Conservation (phyloP, 2,888 invertebrate species). For the Subacronicta megacephala region DNA sequence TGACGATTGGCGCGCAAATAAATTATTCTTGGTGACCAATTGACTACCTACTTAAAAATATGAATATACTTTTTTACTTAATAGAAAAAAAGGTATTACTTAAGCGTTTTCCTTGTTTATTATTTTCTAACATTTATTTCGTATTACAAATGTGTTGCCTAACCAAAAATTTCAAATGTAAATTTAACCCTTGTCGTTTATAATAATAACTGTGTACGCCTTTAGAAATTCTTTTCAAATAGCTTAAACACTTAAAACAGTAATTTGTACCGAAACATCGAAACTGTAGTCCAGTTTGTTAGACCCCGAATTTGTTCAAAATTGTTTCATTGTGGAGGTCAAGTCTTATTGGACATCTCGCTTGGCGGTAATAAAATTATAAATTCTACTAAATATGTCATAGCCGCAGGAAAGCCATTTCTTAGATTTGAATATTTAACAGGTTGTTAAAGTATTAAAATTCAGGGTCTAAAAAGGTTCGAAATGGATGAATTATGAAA, state of each 20-base stretch:
- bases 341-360: slow-evolving; percentile 38
- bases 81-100: too few relatives aligned
- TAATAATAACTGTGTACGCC: slow-evolving; percentile 60
- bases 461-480: slow-evolving; percentile 50
- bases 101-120: too few relatives aligned
- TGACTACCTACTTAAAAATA: too few relatives aligned
- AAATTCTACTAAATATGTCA: slow-evolving; percentile 73
- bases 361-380: slow-evolving; percentile 75
- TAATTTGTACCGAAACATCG: slow-evolving; percentile 69
- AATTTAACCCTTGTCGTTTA: slow-evolving; percentile 64
- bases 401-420: slow-evolving; percentile 74
- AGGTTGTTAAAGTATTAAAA: slow-evolving; percentile 64
- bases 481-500: slow-evolving; percentile 45
- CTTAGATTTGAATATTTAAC: slow-evolving; percentile 73
- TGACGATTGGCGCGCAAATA: too few relatives aligned
- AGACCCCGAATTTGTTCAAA: neutral
- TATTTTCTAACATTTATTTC: neutral
- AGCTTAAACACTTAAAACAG: slow-evolving; percentile 74
- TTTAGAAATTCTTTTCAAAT: slow-evolving; percentile 73
- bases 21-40: too few relatives aligned
- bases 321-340: slow-evolving; percentile 1
- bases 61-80: too few relatives aligned
- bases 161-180: slow-evolving; percentile 59
- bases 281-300: slow-evolving; percentile 42
- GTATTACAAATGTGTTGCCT: slow-evolving; percentile 13